phyloP scores from a whole-genome alignment of 2,113 vertebrate genomes.

The Heterocephalus glaber region DNA sequence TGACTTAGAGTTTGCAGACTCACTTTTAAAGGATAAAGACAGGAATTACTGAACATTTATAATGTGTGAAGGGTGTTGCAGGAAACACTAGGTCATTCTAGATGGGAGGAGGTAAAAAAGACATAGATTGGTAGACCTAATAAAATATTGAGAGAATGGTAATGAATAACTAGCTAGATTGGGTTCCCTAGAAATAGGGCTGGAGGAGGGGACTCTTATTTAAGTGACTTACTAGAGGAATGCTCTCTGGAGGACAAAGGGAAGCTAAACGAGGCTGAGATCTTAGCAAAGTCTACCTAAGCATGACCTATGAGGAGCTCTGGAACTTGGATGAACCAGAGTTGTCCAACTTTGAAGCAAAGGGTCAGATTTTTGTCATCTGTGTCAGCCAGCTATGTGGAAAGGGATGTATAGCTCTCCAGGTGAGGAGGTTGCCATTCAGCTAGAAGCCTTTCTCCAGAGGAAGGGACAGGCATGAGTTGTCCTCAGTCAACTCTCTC shows the following conservation, averaged over 20 bases:
- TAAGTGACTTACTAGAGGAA: not conserved
- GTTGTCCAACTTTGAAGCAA: not conserved
- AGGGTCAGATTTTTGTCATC: not conserved
- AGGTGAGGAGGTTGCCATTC: not conserved
- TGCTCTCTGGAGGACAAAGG: not conserved
- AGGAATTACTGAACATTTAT: not conserved
- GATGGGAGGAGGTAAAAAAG: not conserved
- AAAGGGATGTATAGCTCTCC: not conserved
- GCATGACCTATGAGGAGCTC: not conserved
- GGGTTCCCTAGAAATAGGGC: conserved; percentile 5
- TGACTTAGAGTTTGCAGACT: not conserved
- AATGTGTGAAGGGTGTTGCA: too few species aligned
- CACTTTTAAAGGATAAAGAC: not conserved
- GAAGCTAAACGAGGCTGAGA: not conserved
- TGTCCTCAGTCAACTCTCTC: not conserved
- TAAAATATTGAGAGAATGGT: not conserved
- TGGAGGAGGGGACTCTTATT: not conserved
- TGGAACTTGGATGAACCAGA: too few species aligned
- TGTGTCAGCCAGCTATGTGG: not conserved
- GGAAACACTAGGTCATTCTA: not conserved
- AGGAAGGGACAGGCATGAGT: not conserved
- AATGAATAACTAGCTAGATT: not conserved
- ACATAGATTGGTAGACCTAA: not conserved
- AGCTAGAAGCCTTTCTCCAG: not conserved
- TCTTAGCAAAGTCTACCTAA: not conserved